Conservation (phyloP, 2,888 invertebrate genomes). For the Mesorhabditis sp. region DNA sequence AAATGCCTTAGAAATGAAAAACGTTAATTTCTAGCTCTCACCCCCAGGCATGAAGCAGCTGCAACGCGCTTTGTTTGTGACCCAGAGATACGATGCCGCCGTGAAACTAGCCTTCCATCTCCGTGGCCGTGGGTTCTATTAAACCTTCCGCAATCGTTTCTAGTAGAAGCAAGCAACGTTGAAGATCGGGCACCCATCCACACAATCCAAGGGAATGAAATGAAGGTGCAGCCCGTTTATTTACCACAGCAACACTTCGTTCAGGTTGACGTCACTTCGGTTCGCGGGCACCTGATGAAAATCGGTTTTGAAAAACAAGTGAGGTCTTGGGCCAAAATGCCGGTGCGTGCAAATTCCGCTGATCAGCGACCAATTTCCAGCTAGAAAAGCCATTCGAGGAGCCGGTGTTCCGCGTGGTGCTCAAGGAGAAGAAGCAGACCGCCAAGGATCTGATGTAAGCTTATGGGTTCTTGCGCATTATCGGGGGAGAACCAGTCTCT, state of each 20-base stretch:
- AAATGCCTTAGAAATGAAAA: no score
- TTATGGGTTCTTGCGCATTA: no score
- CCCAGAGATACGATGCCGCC: slow-evolving; percentile 99
- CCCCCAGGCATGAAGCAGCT: no score
- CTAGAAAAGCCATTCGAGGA: slow-evolving; percentile 75
- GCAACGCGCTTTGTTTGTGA: slow-evolving; percentile 81
- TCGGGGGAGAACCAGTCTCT: no score
- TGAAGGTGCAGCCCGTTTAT: slow-evolving; percentile 83
- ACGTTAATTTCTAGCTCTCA: no score
- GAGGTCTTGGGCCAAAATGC: slow-evolving; percentile 38
- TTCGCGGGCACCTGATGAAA: slow-evolving; percentile 83
- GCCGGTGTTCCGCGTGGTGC: slow-evolving; percentile 68
- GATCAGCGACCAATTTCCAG: slow-evolving; percentile 10
- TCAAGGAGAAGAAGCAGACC: slow-evolving; percentile 58
- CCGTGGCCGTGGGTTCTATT: no score
- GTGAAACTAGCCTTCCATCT: slow-evolving; percentile 83
- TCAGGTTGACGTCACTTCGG: slow-evolving; percentile 83
- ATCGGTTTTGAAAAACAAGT: slow-evolving; percentile 69
- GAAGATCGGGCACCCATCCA: background rate
- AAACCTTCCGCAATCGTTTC: no score
- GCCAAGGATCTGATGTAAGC: background rate
- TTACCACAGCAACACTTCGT: slow-evolving; percentile 90
- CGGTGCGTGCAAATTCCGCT: background rate
- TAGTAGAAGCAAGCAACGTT: slow-evolving; percentile 61
- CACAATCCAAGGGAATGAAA: slow-evolving; percentile 60